Evolutionary conservation across 2,888 invertebrate species (phyloP), one percentile per base, ranked within the genome.

Genomic region (Macrophya alboannulata): DNA sequence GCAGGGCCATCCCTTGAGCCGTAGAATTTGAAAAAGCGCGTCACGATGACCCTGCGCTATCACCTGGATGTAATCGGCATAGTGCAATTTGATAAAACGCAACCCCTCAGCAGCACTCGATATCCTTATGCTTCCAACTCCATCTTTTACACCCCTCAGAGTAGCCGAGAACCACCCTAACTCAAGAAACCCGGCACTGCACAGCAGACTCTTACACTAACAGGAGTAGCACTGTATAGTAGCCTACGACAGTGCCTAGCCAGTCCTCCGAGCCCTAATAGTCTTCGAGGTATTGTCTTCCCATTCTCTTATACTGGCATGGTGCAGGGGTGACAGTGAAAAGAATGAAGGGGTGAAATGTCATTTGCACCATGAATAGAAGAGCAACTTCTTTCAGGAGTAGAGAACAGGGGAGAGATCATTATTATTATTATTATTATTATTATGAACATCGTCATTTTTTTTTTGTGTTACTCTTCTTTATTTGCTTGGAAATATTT

Each of bases 261-360:
- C 15, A 43, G 72, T 74, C 43, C 62, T 81, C 62, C 15, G 12
- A 59, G 81, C 81, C 81, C 81, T 81, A 81, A 81, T 40, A 81
- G 81, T 62, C 81, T 59, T 62, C 62, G 81, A 43, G 43, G 62
- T 81, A 81, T 62, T 62, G 59, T 81, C 81, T 81, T 43, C 31
- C 62, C 40, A 40, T 62, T 62, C 40, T 40, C 43, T 21, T 4
- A 51, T 25, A 45, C 12, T 4, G 12, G 4, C 59, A 10, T n/a
- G 40, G 31, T 25, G 72, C 31, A 51, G 55, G 51, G 51, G 51
- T 77, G 51, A 77, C 2, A 37, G 51, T 15, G 77, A 55, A 77
- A 77, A 77, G 77, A 77, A 77, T 37, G 25, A 77, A 59, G 43
- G 81, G 81, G 59, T 81, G 81, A 81, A 81, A 81, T 81, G 62